Percentiles rank a stretch among this genome's conserved stretches.
Evolutionary conservation across 2,113 vertebrate species (phyloP).

Genomic region (Malurus melanocephalus): DNA sequence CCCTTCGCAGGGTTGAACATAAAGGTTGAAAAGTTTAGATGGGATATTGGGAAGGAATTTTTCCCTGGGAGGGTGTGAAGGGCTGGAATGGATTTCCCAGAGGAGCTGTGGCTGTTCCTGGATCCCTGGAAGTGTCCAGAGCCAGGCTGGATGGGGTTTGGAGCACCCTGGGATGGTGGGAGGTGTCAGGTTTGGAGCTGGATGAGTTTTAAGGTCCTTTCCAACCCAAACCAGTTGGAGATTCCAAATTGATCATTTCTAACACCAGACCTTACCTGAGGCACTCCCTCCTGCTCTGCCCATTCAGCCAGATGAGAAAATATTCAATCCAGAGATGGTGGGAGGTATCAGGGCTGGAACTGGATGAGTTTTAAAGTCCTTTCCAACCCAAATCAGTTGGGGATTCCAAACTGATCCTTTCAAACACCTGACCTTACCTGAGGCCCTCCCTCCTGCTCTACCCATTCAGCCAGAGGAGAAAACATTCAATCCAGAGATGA

Average conservation of each 20-base stretch:
- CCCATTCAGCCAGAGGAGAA: no score
- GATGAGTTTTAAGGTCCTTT: neutral
- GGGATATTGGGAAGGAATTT: neutral
- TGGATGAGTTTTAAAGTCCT: neutral
- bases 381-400: no score
- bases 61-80: neutral
- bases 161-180: fast-evolving
- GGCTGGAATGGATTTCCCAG: neutral
- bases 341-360: fast-evolving
- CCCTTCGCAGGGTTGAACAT: neutral
- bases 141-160: fast-evolving
- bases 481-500: neutral
- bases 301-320: no score
- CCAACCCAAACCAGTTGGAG: no score
- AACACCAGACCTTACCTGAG: no score
- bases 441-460: no score
- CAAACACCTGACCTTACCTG: no score
- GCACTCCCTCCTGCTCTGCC: no score
- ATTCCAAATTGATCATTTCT: no score
- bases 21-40: neutral
- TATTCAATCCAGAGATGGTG: fast-evolving
- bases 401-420: no score
- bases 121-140: neutral
- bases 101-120: neutral
- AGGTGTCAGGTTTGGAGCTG: fast-evolving